Evolutionary conservation across 2,888 invertebrate genomes (phyloP).

Genomic region (Amblyjoppa fuscipennis): DNA sequence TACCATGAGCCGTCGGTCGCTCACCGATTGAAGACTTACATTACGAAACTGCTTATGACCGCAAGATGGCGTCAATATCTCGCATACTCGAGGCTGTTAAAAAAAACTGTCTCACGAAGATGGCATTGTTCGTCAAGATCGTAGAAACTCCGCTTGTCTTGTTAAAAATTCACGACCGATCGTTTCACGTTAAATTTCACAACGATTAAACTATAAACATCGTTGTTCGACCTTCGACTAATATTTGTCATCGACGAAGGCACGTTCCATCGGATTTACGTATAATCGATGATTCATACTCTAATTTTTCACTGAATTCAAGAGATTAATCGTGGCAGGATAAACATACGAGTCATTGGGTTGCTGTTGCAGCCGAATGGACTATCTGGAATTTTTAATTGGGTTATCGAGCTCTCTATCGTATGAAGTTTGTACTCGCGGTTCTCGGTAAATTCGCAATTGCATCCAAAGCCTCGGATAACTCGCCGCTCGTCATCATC

Average conservation of each 20-base stretch:
- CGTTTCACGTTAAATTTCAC: not conserved
- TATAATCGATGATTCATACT: not conserved
- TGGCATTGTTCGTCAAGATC: not conserved
- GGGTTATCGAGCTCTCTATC: not conserved
- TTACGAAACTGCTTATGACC: not conserved
- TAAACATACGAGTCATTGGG: not conserved
- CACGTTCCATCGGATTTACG: not conserved
- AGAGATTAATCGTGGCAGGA: not conserved
- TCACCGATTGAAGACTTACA: not conserved
- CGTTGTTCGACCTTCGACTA: not conserved
- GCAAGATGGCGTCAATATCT: conserved; percentile 21
- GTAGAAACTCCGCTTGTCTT: not conserved
- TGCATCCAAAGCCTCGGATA: not conserved
- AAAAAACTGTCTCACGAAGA: not conserved
- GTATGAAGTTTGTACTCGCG: not conserved
- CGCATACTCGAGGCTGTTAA: not conserved
- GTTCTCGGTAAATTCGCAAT: not conserved
- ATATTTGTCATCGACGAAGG: not conserved
- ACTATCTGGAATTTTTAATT: not conserved
- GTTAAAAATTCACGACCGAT: not conserved
- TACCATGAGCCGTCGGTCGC: not conserved
- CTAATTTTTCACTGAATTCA: not conserved
- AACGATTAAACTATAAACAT: not conserved
- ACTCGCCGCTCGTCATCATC: not conserved
- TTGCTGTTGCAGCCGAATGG: not conserved